Evolutionary conservation across 2,113 vertebrate species (phyloP).

Genomic region (Macroglossus sobrinus): DNA sequence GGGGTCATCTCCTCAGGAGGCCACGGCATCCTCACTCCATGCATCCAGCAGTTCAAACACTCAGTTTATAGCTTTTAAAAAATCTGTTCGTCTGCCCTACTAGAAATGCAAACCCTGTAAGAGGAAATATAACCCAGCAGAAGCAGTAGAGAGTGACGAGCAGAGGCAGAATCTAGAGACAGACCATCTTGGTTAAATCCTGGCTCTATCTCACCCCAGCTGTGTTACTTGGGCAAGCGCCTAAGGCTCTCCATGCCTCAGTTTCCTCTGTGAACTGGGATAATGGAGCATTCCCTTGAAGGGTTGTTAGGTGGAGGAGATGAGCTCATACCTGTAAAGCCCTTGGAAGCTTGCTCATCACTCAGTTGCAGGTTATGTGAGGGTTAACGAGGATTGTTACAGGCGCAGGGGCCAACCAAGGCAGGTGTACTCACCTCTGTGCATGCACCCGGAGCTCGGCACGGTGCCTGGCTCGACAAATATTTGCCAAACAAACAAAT

Average conservation of each 20-base stretch:
- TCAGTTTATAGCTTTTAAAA: not conserved
- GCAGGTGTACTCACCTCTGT: not conserved
- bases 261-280: not conserved
- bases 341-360: not conserved
- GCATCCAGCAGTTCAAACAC: not conserved
- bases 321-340: not conserved
- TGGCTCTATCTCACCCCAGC: not conserved
- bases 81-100: not conserved
- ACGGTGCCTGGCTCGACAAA: not conserved
- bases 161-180: not conserved
- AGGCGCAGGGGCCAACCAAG: not conserved
- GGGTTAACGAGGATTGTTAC: not conserved
- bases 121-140: not conserved
- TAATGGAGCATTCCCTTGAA: not conserved
- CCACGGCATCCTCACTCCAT: not conserved
- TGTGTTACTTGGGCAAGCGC: not conserved
- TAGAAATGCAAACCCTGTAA: not conserved
- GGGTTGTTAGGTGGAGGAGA: not conserved
- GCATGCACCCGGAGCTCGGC: fast-evolving
- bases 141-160: not conserved
- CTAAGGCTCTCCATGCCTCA: not conserved
- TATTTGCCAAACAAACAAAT: not conserved
- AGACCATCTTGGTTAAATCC: not conserved
- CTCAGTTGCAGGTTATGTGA: fast-evolving
- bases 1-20: not conserved